Base-by-base conservation (phyloP, 2,888 invertebrate species). In the Mythimna lalbum region DNA sequence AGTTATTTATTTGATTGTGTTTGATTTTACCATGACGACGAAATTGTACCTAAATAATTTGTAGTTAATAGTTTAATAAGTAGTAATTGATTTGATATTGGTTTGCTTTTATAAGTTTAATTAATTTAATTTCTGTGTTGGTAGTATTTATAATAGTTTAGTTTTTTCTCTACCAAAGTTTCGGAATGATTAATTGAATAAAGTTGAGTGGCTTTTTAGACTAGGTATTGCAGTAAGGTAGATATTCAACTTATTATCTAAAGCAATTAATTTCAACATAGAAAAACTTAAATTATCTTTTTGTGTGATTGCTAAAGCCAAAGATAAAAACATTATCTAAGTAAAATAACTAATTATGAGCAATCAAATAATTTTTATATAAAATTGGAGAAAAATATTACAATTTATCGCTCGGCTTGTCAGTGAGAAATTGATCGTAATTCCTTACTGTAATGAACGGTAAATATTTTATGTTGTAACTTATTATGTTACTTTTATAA, bases 401-500 rank as follows among this genome's bases (percentile, higher is more conserved):
- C 47, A 73, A 61, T 21, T 53, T 39, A 64, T 57, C 14, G 10
- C 14, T 55, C 21, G 12, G 27, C 14, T 47, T 60, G 64, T 63
- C 69, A 74, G 19, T 63, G 55, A 78, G 21, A 63, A 69, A 75
- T 62, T 63, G 55, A 47, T 33, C 43, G 55, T 65, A 53, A 64
- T 50, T 47, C 14, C 6, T 27, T 61, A 63, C 21, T 33, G 56
- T 53, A 78, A 55, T 63, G 27, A 74, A 78, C 62, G 47, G 57
- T 74, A 65, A 36, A 65, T 63, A 59, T 49, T 65, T 59, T 52
- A 69, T 56, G 59, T 39, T 12, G 65, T 55, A 56, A 78, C 59
- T 33, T 69, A 74, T 52, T 52, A 65, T 23, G 50, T 50, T 78
- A 56, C 56, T 73, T 63, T 73, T 47, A 63, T 68, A 76, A 68